Evolutionary conservation across 2,888 invertebrate species (phyloP), one percentile per base, ranked within the genome.

Genomic region (Petrolisthes manimaculis): DNA sequence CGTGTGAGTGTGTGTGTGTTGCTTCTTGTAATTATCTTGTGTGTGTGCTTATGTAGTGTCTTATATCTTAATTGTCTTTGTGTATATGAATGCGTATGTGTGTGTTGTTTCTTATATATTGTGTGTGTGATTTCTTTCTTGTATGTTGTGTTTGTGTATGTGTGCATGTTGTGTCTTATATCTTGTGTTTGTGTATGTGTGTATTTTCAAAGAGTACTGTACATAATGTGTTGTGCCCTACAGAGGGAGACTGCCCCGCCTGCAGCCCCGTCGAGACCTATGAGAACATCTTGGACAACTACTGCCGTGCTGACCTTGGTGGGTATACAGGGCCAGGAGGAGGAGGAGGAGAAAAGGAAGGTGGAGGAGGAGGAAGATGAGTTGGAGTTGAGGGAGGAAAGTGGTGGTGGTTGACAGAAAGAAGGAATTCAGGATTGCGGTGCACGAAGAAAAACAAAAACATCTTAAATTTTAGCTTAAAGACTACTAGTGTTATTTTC

Each of bases 221-320:
- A 79, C 51, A 24, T 4, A 54, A 79, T 37, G 51, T 79, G 18
- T 51, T 77, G 18, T 71, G 24, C 9, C 18, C 51, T 51, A n/a
- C 77, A 84, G 84, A 77, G 75, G 74, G 84, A 8, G 88, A 75
- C 14, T 91, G 91, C 51, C 80, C 75, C 21, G 86, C 84, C 5
- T 91, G 91, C 92, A 93, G 93, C 86, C 94, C 95, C 91, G 94
- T 94, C 3, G 93, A 94, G 88, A 95, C 95, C 5, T 94, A 94
- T 92, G 95, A 95, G 92, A 95, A 95, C 91, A 94, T 95, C 89
- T 93, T 95, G 90, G 95, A 95, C 92, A 94, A 94, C 92, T 95
- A 93, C 92, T 95, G 95, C 91, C 92, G 94, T 86, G 93, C 94
- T 21, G 93, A 94, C 85, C 93, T 94, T 91, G 95, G 95, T 95